These are phyloP conservation scores for Eupelmus urozonus DNA, from an alignment of 2,888 invertebrate species.

Conservation along the genomic window DNA sequence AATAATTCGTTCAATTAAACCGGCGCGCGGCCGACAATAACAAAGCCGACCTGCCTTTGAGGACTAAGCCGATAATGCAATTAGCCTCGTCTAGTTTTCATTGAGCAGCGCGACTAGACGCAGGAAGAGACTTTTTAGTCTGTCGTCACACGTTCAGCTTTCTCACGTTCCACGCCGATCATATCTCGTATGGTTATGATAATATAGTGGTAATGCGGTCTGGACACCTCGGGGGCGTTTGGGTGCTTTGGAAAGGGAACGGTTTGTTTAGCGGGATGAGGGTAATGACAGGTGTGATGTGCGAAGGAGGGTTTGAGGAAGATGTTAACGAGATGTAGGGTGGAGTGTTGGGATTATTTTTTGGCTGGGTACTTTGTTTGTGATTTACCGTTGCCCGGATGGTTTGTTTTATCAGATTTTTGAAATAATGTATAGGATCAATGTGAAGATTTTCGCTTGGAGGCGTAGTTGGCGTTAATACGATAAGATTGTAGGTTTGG, in stretches of 20 bases:
- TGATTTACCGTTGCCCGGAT: conserved; percentile 23
- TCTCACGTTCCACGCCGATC: conserved; percentile 5
- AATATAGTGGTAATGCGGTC: conserved; percentile 13
- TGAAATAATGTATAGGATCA: conserved; percentile 26
- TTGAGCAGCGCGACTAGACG: conserved; percentile 16
- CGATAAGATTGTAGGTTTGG: too few relatives aligned
- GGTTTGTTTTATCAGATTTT: neutral
- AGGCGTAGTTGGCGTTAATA: too few relatives aligned
- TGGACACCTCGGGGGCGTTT: conserved; percentile 29
- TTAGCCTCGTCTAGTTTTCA: conserved; percentile 43
- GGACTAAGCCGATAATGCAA: conserved; percentile 16
- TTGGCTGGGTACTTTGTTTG: too few relatives aligned
- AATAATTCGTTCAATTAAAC: conserved; percentile 37
- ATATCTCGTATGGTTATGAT: neutral
- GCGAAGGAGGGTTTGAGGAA: neutral
- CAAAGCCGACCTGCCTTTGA: neutral
- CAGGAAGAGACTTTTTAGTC: conserved; percentile 38
- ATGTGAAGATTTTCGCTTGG: too few relatives aligned
- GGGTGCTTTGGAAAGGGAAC: conserved; percentile 21
- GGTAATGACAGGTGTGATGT: conserved; percentile 30
- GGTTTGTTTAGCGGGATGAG: conserved; percentile 25
- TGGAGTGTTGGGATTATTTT: too few relatives aligned
- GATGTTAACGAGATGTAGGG: conserved; percentile 32
- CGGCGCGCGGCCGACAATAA: conserved; percentile 1
- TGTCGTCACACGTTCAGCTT: neutral